A percentile compares a stretch with the other conserved stretches of the same genome.
phyloP scores from a whole-genome alignment of 2,113 vertebrate species.

The Hipposideros armiger region DNA sequence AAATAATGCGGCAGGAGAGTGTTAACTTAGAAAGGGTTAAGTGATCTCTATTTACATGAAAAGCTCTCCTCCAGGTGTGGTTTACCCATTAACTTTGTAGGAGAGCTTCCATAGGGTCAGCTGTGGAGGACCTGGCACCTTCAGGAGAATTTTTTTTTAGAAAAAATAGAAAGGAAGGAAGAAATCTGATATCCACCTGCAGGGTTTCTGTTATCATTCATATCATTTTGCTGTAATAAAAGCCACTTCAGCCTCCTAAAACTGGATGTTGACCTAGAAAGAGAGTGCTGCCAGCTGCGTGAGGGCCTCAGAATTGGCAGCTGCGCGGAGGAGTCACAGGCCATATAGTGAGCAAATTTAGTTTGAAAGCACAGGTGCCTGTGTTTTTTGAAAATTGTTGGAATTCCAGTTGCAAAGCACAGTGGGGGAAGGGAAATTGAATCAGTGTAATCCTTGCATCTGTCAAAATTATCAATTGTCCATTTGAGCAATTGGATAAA shows the following conservation, averaged over 20 bases:
- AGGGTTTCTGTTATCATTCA: constrained; percentile 82
- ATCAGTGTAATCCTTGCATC: constrained; percentile 81
- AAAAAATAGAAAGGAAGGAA: background rate
- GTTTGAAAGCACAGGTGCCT: constrained; percentile 87
- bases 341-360: constrained; percentile 28
- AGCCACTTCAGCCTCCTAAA: constrained; percentile 69
- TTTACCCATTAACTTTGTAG: constrained; percentile 23
- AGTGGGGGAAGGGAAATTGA: background rate
- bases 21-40: constrained; percentile 43
- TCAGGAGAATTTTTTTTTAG: constrained; percentile 6
- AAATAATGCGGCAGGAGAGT: background rate
- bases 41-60: constrained; percentile 62
- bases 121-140: constrained; percentile 31
- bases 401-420: constrained; percentile 83
- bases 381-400: constrained; percentile 85
- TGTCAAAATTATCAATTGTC: constrained; percentile 86
- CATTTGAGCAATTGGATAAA: constrained; percentile 68
- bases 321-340: constrained; percentile 23
- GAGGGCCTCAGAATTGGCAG: constrained; percentile 47
- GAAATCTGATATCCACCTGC: constrained; percentile 79
- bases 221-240: constrained; percentile 80
- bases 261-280: constrained; percentile 82
- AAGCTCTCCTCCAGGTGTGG: constrained; percentile 47
- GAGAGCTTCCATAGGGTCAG: constrained; percentile 32
- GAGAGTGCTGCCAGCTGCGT: constrained; percentile 75